Evolutionary conservation across 2,888 invertebrate species (phyloP).

Genomic region (Mylabris sibirica): DNA sequence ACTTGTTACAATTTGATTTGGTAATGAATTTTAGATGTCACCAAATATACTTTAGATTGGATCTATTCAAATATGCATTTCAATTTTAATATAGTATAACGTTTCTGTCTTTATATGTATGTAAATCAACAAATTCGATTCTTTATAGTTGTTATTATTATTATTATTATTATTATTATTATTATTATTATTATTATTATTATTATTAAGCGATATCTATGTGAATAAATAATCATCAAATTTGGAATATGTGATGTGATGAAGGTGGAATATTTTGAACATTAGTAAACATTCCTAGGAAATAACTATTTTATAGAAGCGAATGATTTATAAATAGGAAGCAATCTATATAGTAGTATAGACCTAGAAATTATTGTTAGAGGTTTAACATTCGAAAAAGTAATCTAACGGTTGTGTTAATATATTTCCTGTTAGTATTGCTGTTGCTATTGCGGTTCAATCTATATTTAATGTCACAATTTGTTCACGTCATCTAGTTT

Average conservation of each 20-base stretch:
- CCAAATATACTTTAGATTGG: no score
- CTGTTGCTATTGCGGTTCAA: constrained; percentile 19
- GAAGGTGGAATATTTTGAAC: not conserved
- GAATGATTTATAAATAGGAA: constrained; percentile 16
- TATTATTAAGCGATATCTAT: no score
- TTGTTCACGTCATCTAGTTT: constrained; percentile 38
- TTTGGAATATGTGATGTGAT: not conserved
- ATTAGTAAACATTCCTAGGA: constrained; percentile 4
- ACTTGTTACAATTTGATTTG: not conserved
- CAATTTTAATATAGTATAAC: no score
- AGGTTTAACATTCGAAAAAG: constrained; percentile 23
- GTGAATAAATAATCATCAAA: not conserved
- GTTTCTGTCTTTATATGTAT: no score
- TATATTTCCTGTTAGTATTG: constrained; percentile 19
- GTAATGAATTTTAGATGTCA: not conserved
- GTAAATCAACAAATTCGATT: no score
- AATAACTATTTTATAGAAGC: constrained; percentile 11
- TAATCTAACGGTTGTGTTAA: constrained; percentile 18
- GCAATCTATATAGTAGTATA: constrained; percentile 4
- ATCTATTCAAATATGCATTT: not conserved
- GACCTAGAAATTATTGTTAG: not conserved
- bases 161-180: no score
- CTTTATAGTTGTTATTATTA: no score
- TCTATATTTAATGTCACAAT: constrained; percentile 39
- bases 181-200: no score